Base-by-base conservation (phyloP, 2,113 vertebrate genomes). In the Bagarius yarrelli region DNA sequence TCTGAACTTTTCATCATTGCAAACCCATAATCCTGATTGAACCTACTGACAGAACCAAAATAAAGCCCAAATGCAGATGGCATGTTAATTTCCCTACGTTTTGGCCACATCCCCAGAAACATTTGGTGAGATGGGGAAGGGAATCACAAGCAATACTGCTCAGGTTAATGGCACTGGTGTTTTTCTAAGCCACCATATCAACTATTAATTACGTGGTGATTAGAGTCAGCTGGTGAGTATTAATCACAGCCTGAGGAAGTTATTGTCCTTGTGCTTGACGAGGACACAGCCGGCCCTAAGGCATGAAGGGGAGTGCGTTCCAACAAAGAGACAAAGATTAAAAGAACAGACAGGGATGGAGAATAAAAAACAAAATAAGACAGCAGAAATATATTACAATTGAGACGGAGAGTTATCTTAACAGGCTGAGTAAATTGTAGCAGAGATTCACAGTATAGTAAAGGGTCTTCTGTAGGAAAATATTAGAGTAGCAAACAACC, bases 141-240 rank as follows among this genome's bases (percentile, higher is more conserved):
- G 81, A 81, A 81, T 80, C 83, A 84, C 92, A 92, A 94, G 92
- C 87, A 8, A 92, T 95, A 91, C 89, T 90, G 91, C 91, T 83
- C 87, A 89, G 89, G 90, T 93, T 93, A 95, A 93, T 93, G 90
- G 91, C 90, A 87, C 80, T 88, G 83, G 60, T 92, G 88, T 92
- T 94, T 94, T 92, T 89, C 87, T 93, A 94, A 93, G 93, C 91
- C 88, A 87, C 91, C 88, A 90, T 93, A 93, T 93, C 92, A 94
- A 93, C 93, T 94, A 94, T 95, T 96, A 95, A 95, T 96, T 95
- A 95, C 91, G 88, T 87, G 91, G 91, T 93, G 93, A 95, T 95
- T 95, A 95, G 94, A 93, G 92, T 94, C 91, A 93, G 91, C 90
- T 91, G 93, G 90, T 91, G 90, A 93, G 91, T 94, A 94, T 93